Evolutionary conservation across 2,888 invertebrate species (phyloP).

Genomic region (Baccha elongata): DNA sequence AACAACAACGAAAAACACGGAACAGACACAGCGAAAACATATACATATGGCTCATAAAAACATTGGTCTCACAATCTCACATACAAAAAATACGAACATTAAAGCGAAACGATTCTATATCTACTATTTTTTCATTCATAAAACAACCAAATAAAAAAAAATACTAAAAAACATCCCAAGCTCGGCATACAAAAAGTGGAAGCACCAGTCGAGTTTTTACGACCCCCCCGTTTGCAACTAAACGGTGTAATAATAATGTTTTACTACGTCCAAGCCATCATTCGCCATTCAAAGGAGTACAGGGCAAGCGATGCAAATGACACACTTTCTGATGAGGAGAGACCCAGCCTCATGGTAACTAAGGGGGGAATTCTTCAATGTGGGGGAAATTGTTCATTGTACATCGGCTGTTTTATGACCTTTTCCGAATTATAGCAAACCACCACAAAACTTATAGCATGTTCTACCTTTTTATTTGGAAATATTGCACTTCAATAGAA

Average conservation of each 20-base stretch:
- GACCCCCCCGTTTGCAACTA: constrained; percentile 71
- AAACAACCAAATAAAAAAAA: constrained; percentile 48
- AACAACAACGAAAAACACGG: constrained; percentile 9
- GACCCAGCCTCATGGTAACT: constrained; percentile 8
- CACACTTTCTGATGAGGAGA: constrained; percentile 42
- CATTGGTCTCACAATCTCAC: constrained; percentile 58
- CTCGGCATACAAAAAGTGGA: constrained; percentile 60
- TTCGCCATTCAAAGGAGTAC: constrained; percentile 38
- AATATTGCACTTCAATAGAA: constrained; percentile 55
- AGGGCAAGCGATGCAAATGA: constrained; percentile 51
- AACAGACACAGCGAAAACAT: constrained; percentile 18
- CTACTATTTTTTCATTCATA: constrained; percentile 74
- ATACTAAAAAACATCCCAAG: constrained; percentile 37
- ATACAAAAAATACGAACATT: constrained; percentile 67
- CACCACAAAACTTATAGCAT: constrained; percentile 23
- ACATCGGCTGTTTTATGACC: constrained; percentile 59
- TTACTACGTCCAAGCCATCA: constrained; percentile 71
- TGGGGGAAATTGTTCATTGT: background rate
- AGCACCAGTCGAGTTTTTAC: constrained; percentile 71
- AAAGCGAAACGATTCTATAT: constrained; percentile 72
- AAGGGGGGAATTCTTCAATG: background rate
- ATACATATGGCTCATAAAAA: constrained; percentile 52
- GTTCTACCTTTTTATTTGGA: constrained; percentile 39
- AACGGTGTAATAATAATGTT: constrained; percentile 74
- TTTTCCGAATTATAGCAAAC: constrained; percentile 9